Conservation (phyloP, 1,140 invertebrate genomes). For the Dolichoris vasculosae region DNA sequence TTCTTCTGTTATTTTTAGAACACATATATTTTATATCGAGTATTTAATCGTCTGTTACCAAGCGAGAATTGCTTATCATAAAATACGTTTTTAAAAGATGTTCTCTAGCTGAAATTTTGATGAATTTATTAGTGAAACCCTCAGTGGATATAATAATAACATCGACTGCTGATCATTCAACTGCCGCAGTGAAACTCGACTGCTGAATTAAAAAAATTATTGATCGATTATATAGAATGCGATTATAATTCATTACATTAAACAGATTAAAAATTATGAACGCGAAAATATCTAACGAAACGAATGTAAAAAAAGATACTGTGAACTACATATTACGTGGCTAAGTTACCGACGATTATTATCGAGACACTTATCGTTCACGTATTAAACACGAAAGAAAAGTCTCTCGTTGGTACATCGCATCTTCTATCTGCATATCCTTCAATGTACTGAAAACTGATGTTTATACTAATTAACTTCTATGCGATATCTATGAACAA, state of each 20-base stretch:
- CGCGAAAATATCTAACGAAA: background rate
- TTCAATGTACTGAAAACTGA: slow-evolving; percentile 68
- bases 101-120: slow-evolving; percentile 6
- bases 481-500: slow-evolving; percentile 65
- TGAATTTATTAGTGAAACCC: background rate
- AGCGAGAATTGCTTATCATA: background rate
- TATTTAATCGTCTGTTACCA: background rate
- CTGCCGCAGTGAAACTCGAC: slow-evolving; percentile 41
- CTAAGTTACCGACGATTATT: slow-evolving; percentile 29
- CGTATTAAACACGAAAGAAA: background rate
- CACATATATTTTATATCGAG: background rate
- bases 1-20: background rate
- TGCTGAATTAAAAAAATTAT: slow-evolving; percentile 6
- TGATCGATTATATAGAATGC: background rate
- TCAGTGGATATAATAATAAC: background rate
- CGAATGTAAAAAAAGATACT: slow-evolving; percentile 7
- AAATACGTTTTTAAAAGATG: slow-evolving; percentile 13
- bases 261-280: background rate
- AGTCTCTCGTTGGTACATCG: slow-evolving; percentile 48
- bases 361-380: slow-evolving; percentile 22
- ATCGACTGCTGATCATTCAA: slow-evolving; percentile 44
- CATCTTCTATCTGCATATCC: slow-evolving; percentile 68
- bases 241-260: slow-evolving; percentile 7
- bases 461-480: slow-evolving; percentile 69
- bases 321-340: background rate